Conservation (phyloP, 2,888 invertebrate genomes). For the Eugnorisma glareosa region DNA sequence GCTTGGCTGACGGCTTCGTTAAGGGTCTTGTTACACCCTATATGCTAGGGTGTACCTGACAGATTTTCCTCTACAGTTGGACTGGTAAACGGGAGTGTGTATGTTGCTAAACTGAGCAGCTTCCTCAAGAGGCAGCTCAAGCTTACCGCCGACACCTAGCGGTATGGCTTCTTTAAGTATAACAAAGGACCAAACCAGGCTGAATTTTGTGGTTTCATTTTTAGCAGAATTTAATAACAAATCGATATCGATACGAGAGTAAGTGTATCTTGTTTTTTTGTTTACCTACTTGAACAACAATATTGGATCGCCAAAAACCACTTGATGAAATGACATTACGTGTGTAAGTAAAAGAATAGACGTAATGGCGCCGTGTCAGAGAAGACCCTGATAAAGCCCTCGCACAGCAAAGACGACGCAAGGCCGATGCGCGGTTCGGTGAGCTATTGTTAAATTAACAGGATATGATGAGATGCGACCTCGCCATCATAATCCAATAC, state of each 20-base stretch:
- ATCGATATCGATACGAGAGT: not conserved
- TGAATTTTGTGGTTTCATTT: not conserved
- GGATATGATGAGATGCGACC: constrained; percentile 81
- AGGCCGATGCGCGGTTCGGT: constrained; percentile 67
- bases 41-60: too few relatives aligned
- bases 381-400: constrained; percentile 80
- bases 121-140: too few relatives aligned
- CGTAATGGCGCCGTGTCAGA: constrained; percentile 54
- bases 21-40: too few relatives aligned
- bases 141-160: too few relatives aligned
- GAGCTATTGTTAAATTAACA: constrained; percentile 81
- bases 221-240: not conserved
- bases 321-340: constrained; percentile 16
- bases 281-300: constrained; percentile 5
- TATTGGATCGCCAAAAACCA: constrained; percentile 25
- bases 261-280: constrained; percentile 15
- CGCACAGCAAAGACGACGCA: constrained; percentile 72
- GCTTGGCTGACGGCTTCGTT: too few relatives aligned
- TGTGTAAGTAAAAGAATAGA: constrained; percentile 46
- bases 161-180: too few relatives aligned
- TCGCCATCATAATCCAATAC: constrained; percentile 80
- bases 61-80: too few relatives aligned
- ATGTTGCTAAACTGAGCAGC: too few relatives aligned
- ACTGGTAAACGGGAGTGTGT: too few relatives aligned
- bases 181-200: not conserved